phyloP scores from a whole-genome alignment of 2,797 vertebrate species.

The Anomalospiza imberbis region DNA sequence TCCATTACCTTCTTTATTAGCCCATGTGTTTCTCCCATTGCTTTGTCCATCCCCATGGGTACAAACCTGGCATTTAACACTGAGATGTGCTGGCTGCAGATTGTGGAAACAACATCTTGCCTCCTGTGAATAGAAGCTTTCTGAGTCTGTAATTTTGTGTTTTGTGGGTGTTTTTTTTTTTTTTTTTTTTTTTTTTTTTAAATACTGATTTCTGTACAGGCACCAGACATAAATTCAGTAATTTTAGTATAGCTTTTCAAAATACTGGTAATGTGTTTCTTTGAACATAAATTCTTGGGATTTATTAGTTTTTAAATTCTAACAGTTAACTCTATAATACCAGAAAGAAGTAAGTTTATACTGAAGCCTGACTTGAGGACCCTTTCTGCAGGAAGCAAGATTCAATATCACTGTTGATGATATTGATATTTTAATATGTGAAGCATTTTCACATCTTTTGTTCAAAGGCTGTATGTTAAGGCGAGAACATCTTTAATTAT shows the following conservation, averaged over 20 bases:
- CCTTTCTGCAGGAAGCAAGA: background rate
- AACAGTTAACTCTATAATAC: background rate
- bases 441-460: background rate
- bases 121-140: background rate
- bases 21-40: background rate
- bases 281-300: background rate
- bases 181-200: too few relatives aligned
- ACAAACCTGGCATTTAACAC: background rate
- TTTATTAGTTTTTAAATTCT: background rate
- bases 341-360: background rate
- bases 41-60: background rate
- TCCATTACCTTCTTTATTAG: background rate
- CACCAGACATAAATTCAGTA: background rate
- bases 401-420: background rate
- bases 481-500: background rate
- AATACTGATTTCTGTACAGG: background rate
- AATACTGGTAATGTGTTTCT: background rate
- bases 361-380: background rate
- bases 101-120: background rate
- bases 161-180: rapidly evolving
- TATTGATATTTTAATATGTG: background rate
- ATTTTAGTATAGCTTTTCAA: background rate
- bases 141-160: background rate
- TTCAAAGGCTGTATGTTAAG: background rate
- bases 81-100: background rate